These are phyloP conservation scores for Nannoperca obscura DNA, from an alignment of 2,797 vertebrate genomes.

Conservation along the genomic window DNA sequence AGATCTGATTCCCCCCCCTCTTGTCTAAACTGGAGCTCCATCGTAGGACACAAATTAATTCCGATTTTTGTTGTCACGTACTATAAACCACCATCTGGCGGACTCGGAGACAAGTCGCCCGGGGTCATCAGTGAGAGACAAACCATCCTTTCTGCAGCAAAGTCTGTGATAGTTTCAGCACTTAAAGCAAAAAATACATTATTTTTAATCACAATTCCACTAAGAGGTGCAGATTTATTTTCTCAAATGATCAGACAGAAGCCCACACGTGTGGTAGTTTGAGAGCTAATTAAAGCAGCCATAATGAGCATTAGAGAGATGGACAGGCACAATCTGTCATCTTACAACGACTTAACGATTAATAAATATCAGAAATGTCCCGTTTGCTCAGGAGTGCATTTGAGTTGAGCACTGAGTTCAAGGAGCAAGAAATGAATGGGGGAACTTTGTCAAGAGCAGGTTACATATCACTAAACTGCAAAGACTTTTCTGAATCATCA, in stretches of 20 bases:
- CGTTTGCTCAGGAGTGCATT: not conserved
- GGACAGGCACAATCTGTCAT: constrained; percentile 15
- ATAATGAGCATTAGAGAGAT: constrained; percentile 8
- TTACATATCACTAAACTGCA: no score
- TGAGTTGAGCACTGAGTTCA: not conserved
- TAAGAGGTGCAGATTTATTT: constrained; percentile 24
- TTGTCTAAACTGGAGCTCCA: not conserved
- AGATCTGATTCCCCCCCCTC: no score
- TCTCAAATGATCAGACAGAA: constrained; percentile 22
- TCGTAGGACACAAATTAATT: not conserved
- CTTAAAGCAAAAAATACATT: not conserved
- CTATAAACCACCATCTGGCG: not conserved
- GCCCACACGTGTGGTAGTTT: not conserved
- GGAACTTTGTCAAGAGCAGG: constrained; percentile 9
- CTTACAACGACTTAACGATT: constrained; percentile 12
- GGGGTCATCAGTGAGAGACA: not conserved
- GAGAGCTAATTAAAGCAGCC: constrained; percentile 22
- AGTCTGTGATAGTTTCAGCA: constrained; percentile 6
- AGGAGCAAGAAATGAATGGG: not conserved
- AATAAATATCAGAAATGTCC: constrained; percentile 9
- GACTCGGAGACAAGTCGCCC: not conserved
- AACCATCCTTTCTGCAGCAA: not conserved
- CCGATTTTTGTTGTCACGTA: not conserved
- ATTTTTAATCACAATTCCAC: not conserved
- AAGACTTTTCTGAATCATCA: not conserved